Evolutionary conservation across 2,888 invertebrate genomes (phyloP), one percentile per base, ranked within the genome.

Genomic region (Drosophila multiciliata): DNA sequence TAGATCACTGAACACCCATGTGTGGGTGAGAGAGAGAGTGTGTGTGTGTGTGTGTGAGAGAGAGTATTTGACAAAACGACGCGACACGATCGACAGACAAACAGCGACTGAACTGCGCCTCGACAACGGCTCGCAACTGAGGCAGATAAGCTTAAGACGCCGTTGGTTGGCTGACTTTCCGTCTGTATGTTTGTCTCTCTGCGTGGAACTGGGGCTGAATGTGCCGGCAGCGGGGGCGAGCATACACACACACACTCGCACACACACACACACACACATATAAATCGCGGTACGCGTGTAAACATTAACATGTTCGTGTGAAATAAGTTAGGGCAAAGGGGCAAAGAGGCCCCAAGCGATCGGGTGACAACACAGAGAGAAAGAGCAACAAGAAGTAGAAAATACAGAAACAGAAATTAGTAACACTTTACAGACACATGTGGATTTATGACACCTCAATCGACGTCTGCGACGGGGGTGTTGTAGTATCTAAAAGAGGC

Each of bases 241-340:
- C 62, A 82, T 61, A 76, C 77, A 87, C 12, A 33, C 7, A 35
- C 15, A 32, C 20, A 15, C n/a, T n/a, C n/a, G n/a, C 15, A 17
- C 6, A 17, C 23, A 87, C 82, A 35, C 15, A 32, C 20, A 15
- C 15, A 17, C 6, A 17, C 23, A 87, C 82, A 87, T 87, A 83
- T 87, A 87, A 86, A 86, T 78, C 84, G 83, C 89, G 76, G 88
- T 88, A 86, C 90, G 90, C 87, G 89, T 90, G 87, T 90, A 88
- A 87, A 88, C 87, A 87, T 87, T 87, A 90, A 88, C 87, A 87
- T 86, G 87, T 76, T 82, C 84, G 84, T 87, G 87, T 87, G 90
- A 87, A 88, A 80, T 86, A 75, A 78, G 89, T 52, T 72, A 68
- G 62, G 26, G 38, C n/a, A 29, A 57, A 58, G 62, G 65, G 67